Evolutionary conservation across 1,140 invertebrate genomes (phyloP).

Genomic region (Sitodiplosis mosellana): DNA sequence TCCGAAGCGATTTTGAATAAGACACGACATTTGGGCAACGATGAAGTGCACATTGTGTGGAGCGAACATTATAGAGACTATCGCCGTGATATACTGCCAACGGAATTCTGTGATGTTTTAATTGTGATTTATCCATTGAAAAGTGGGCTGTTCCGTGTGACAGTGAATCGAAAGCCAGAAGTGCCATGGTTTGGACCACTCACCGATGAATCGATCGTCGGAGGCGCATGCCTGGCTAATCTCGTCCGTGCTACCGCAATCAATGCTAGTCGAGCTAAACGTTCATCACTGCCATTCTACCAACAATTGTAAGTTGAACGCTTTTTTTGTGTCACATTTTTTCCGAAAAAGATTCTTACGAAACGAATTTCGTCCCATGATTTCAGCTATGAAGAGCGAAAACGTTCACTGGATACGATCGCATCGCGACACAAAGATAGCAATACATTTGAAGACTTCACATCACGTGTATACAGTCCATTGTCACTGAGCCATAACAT

Average conservation of each 20-base stretch:
- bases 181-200: constrained; percentile 91
- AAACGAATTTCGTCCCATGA: too few relatives aligned
- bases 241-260: constrained; percentile 82
- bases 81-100: constrained; percentile 90
- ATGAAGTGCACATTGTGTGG: constrained; percentile 99
- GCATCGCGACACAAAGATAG: constrained; percentile 72
- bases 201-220: constrained; percentile 85
- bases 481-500: constrained; percentile 27
- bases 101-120: constrained; percentile 97
- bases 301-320: constrained; percentile 63
- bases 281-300: constrained; percentile 71
- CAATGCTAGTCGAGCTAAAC: constrained; percentile 78
- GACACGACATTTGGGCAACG: constrained; percentile 92
- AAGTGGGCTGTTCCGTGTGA: constrained; percentile 62
- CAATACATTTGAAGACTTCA: constrained; percentile 84
- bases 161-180: constrained; percentile 68
- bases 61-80: constrained; percentile 93
- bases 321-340: background rate
- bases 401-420: constrained; percentile 71
- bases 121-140: constrained; percentile 90
- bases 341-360: too few relatives aligned
- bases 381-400: constrained; percentile 75
- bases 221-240: constrained; percentile 62
- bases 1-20: constrained; percentile 80
- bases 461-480: constrained; percentile 67